phyloP scores from a whole-genome alignment of 2,888 invertebrate species.

The Callyntrura sp. region DNA sequence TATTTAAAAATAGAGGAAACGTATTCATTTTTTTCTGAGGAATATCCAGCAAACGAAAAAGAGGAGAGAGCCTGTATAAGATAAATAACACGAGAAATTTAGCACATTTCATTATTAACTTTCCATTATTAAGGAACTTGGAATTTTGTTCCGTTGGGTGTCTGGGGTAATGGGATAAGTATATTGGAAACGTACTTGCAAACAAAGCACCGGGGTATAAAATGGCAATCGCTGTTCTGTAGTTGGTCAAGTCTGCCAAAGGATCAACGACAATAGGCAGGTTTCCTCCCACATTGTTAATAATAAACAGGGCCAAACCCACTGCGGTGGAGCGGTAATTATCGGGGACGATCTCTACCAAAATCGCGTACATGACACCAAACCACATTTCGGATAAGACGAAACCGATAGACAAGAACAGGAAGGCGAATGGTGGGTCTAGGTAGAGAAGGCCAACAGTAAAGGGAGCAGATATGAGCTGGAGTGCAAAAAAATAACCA shows the following conservation, averaged over 20 bases:
- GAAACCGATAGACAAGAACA: constrained; percentile 94
- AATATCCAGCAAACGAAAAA: constrained; percentile 77
- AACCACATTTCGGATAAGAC: constrained; percentile 98
- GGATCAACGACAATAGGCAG: constrained; percentile 95
- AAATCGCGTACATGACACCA: constrained; percentile 95
- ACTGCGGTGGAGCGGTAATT: constrained; percentile 93
- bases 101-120: not conserved
- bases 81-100: not conserved
- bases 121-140: too few species aligned
- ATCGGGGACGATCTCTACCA: constrained; percentile 95
- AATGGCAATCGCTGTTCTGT: constrained; percentile 93
- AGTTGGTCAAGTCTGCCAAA: constrained; percentile 92
- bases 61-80: constrained; percentile 74
- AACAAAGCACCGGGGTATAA: constrained; percentile 95
- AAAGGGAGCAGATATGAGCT: constrained; percentile 93
- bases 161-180: too few species aligned
- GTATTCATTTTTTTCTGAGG: constrained; percentile 59
- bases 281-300: constrained; percentile 97
- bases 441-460: constrained; percentile 95
- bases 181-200: constrained; percentile 89
- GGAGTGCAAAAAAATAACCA: constrained; percentile 79
- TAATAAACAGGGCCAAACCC: constrained; percentile 95
- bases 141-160: too few species aligned
- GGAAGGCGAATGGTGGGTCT: constrained; percentile 94
- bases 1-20: not conserved